phyloP scores from a whole-genome alignment of 53 echinoderm and acorn worm species.

The Hippasteria phrygiana region DNA sequence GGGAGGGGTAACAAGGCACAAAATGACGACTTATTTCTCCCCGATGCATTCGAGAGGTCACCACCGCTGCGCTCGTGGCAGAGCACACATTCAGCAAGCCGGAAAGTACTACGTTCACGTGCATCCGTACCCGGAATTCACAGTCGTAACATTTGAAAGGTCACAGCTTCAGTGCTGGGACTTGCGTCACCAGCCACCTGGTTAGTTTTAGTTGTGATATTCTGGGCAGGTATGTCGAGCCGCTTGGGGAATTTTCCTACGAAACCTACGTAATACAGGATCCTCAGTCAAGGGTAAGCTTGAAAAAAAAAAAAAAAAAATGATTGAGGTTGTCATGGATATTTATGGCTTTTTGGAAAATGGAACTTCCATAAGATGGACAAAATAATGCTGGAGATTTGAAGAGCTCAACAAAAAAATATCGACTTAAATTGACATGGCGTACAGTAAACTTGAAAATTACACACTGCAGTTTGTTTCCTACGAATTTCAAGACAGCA shows the following conservation, averaged over 20 bases:
- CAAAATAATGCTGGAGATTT: neutral
- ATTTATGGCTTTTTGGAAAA: neutral
- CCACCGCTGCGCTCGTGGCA: neutral
- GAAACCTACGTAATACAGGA: neutral
- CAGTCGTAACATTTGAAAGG: constrained; percentile 1
- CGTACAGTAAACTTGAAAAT: no score
- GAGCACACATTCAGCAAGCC: neutral
- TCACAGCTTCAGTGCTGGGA: neutral
- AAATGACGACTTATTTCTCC: constrained; percentile 22
- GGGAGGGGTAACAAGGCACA: constrained; percentile 47
- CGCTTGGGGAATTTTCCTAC: neutral
- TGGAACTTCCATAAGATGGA: neutral
- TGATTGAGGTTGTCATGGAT: neutral
- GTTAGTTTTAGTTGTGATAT: constrained; percentile 20
- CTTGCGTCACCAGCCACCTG: constrained; percentile 18
- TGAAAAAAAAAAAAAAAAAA: no score
- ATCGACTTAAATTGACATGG: no score
- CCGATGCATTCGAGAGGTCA: neutral
- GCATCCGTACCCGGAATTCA: neutral
- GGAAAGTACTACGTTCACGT: neutral
- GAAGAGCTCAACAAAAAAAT: no score
- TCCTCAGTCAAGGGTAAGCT: neutral
- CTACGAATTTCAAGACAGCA: no score
- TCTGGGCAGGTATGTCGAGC: neutral
- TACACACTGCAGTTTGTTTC: no score